Percentiles rank a stretch among this genome's conserved stretches.
Evolutionary conservation across 2,888 invertebrate genomes (phyloP).

Genomic region (Koerneria pararmatus): DNA sequence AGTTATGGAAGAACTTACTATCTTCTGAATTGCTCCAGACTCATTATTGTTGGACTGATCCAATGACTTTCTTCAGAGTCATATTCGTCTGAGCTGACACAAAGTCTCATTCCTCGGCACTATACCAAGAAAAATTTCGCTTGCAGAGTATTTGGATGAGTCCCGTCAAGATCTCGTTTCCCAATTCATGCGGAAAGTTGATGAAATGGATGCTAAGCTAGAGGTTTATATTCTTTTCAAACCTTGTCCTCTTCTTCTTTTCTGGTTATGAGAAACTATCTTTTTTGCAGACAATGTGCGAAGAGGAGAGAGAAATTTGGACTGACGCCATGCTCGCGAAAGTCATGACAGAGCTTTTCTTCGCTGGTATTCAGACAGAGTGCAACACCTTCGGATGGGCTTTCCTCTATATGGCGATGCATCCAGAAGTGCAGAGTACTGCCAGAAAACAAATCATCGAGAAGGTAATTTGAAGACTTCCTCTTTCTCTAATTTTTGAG

Average conservation of each 20-base stretch:
- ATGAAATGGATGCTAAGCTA: constrained; percentile 3
- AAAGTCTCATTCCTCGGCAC: too few relatives aligned
- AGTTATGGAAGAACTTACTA: too few relatives aligned
- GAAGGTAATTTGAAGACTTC: constrained; percentile 7
- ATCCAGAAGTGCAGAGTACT: constrained; percentile 22
- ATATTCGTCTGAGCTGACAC: too few relatives aligned
- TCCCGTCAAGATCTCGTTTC: constrained; percentile 12
- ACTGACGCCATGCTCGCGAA: constrained; percentile 17
- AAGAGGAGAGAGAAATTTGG: constrained; percentile 1
- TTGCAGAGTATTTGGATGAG: constrained; percentile 18
- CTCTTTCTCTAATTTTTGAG: background rate
- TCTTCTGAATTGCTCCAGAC: too few relatives aligned
- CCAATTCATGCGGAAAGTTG: constrained; percentile 22
- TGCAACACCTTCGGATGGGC: constrained; percentile 26
- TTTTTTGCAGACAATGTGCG: too few relatives aligned
- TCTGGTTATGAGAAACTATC: too few relatives aligned
- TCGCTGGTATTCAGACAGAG: constrained; percentile 25
- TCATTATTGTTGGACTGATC: too few relatives aligned
- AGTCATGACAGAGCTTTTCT: constrained; percentile 24
- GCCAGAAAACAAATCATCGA: constrained; percentile 18
- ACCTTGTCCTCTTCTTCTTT: background rate
- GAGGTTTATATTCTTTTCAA: background rate
- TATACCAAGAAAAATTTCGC: background rate
- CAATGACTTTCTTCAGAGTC: too few relatives aligned
- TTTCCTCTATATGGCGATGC: constrained; percentile 17